Evolutionary conservation across 2,888 invertebrate genomes (phyloP), one percentile per base, ranked within the genome.

Genomic region (Xanthorhoe spadicearia): DNA sequence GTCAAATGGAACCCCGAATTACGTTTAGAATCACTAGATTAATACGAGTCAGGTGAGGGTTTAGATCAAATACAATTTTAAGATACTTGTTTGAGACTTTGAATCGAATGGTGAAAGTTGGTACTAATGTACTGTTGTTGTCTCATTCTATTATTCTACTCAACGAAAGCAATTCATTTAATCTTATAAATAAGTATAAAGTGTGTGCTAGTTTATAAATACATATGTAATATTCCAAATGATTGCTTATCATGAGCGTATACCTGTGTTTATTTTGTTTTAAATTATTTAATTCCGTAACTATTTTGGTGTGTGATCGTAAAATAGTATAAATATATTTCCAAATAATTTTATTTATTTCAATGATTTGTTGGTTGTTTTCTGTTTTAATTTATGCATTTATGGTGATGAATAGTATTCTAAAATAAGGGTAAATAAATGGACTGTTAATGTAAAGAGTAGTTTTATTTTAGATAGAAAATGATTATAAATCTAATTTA

Each of bases 361-460:
- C 71, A 62, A 67, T 77, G 72, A 73, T 78, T 52, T 81, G 71
- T 76, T 77, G 70, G 61, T 78, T 79, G 70, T 78, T 69, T 74
- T 72, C 74, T 71, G 70, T 72, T 77, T 62, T 70, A 77, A 74
- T 77, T 74, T 74, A 77, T 80, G 84, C 79, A 84, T 85, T 84
- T 83, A 80, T 77, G 76, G 77, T 79, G 73, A 75, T 76, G 72
- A 75, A 72, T 58, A 71, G 72, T 77, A 74, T 76, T 77, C 74
- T 68, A 74, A 69, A 74, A 55, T 72, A 69, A 73, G 74, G 69
- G 71, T 75, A 75, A 70, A 66, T 74, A 86, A 85, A 78, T 69
- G 76, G 76, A 80, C 79, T 83, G 80, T 85, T 87, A 69, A 74
- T 77, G 62, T 69, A 66, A 17, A 23, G 38, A 66, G 66, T 70